Conservation (phyloP, 2,797 vertebrate genomes). For the Pyrocephalus nanus region DNA sequence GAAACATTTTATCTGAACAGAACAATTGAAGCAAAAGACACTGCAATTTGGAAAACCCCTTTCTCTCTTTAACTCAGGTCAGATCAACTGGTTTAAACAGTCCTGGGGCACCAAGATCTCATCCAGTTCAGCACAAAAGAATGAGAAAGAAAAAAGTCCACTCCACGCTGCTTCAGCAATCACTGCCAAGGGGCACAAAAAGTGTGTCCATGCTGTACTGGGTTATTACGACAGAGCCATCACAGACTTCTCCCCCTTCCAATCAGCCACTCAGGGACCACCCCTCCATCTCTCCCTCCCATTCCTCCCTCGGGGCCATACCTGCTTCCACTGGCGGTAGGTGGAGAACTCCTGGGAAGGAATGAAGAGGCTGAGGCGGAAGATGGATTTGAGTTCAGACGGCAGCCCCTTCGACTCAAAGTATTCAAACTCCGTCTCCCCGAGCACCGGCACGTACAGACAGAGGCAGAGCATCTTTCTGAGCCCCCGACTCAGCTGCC, state of each 20-base stretch:
- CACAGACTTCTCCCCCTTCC: neutral
- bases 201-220: neutral
- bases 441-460: slow-evolving; percentile 85
- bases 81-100: neutral
- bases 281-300: neutral
- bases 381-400: slow-evolving; percentile 86
- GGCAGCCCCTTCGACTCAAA: slow-evolving; percentile 93
- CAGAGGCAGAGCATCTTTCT: slow-evolving; percentile 89
- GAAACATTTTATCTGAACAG: neutral
- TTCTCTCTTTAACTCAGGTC: neutral
- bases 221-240: neutral
- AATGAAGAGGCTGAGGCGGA: slow-evolving; percentile 88
- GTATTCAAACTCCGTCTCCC: slow-evolving; percentile 88
- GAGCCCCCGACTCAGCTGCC: neutral
- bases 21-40: neutral
- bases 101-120: fast-evolving
- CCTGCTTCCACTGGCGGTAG: slow-evolving; percentile 90
- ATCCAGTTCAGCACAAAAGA: neutral
- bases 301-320: neutral
- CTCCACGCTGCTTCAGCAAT: fast-evolving
- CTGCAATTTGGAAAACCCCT: neutral
- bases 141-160: neutral
- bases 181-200: neutral
- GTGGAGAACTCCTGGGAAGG: slow-evolving; percentile 90
- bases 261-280: fast-evolving